Evolutionary conservation across 2,113 vertebrate genomes (phyloP).

Genomic region (Gasterosteus aculeatus): DNA sequence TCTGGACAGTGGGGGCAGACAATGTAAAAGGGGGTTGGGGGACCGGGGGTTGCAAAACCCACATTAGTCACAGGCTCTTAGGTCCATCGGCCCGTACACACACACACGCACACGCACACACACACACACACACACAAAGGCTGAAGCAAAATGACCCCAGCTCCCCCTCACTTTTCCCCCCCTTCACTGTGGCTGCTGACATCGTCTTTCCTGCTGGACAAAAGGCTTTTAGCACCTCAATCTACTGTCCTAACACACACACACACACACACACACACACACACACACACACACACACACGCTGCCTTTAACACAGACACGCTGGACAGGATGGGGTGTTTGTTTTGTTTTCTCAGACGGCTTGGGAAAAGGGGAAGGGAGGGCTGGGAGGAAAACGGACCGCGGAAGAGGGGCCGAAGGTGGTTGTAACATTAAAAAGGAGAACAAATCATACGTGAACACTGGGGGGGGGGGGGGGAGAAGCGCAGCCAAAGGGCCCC

Average conservation of each 20-base stretch:
- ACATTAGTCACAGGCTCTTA: conserved; percentile 90
- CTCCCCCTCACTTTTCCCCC: conserved; percentile 23
- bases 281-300: conserved; percentile 42
- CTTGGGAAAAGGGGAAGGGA: conserved; percentile 33
- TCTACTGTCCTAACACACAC: conserved; percentile 67
- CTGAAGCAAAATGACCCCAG: conserved; percentile 71
- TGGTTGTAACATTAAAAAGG: conserved; percentile 49
- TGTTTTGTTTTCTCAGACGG: conserved; percentile 76
- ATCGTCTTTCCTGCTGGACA: conserved; percentile 80
- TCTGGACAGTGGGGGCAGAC: conserved; percentile 76
- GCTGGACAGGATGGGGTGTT: conserved; percentile 74
- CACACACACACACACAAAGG: conserved; percentile 49
- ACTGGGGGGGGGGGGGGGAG: conserved; percentile 34
- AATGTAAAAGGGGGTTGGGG: conserved; percentile 62
- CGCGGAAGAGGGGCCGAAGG: conserved; percentile 26
- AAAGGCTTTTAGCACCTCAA: conserved; percentile 81
- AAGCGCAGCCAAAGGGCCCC: conserved; percentile 74
- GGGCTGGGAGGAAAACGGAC: conserved; percentile 39
- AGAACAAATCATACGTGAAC: conserved; percentile 72
- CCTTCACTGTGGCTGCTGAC: conserved; percentile 67
- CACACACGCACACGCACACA: conserved; percentile 34
- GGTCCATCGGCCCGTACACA: conserved; percentile 72
- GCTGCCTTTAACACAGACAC: conserved; percentile 34
- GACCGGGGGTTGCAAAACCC: conserved; percentile 58
- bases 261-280: conserved; percentile 41